These are phyloP conservation scores for Dioctria rufipes DNA, from an alignment of 2,888 invertebrate species.

Conservation along the genomic window DNA sequence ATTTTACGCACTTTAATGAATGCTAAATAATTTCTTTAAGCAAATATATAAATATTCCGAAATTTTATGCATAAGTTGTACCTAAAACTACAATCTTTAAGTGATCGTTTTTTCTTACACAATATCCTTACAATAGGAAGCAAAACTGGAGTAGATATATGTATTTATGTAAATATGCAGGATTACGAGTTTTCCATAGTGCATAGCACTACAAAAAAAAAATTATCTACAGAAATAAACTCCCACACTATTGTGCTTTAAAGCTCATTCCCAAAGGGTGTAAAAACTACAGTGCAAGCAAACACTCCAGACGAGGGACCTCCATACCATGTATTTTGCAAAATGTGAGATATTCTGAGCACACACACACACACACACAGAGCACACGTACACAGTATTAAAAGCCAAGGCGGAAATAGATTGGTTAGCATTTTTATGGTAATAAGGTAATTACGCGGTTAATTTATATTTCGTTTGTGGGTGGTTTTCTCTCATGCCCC, in stretches of 20 bases:
- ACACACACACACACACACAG: neutral
- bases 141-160: too few species aligned
- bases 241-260: neutral
- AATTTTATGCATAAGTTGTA: too few species aligned
- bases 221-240: slow-evolving; percentile 1
- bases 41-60: too few species aligned
- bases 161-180: too few species aligned
- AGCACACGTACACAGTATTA: slow-evolving; percentile 1
- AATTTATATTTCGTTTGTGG: slow-evolving; percentile 9
- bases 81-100: too few species aligned
- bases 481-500: neutral
- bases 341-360: neutral
- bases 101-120: too few species aligned
- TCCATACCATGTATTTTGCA: neutral
- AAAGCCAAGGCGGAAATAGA: neutral
- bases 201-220: neutral
- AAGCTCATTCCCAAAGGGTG: neutral
- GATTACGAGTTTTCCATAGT: neutral
- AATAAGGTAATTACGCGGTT: slow-evolving; percentile 6
- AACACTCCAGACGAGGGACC: neutral
- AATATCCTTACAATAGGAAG: too few species aligned
- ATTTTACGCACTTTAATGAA: too few species aligned
- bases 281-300: too few species aligned
- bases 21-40: too few species aligned
- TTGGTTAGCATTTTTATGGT: slow-evolving; percentile 10